Conservation (phyloP, 2,888 invertebrate species). For the Ganaspis brasiliensis region DNA sequence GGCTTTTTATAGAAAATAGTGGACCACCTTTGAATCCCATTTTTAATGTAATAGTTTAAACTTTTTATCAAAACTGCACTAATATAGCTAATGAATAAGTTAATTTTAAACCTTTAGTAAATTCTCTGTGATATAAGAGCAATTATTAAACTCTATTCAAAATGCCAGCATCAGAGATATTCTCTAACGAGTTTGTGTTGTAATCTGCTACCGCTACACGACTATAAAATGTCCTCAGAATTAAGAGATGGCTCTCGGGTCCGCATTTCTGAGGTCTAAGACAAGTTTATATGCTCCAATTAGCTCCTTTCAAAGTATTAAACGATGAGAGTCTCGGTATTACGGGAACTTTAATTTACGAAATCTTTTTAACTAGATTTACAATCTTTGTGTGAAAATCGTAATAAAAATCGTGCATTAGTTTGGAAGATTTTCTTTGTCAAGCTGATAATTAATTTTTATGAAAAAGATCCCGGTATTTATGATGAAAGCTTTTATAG, state of each 20-base stretch:
- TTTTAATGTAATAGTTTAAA: no score
- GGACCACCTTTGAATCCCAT: no score
- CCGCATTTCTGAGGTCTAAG: conserved; percentile 68
- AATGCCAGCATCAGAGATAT: conserved; percentile 72
- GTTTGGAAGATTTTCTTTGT: background rate
- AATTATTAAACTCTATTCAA: conserved; percentile 68
- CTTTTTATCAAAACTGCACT: no score
- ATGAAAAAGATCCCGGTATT: background rate
- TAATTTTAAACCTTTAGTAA: conserved; percentile 36
- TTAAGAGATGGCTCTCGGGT: conserved; percentile 65
- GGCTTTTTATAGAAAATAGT: no score
- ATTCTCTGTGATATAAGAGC: conserved; percentile 48
- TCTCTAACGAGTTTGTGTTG: conserved; percentile 72
- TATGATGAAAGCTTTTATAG: no score
- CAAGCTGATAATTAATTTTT: background rate
- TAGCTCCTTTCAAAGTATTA: conserved; percentile 74
- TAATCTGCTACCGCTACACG: conserved; percentile 59
- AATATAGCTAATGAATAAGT: conserved; percentile 42
- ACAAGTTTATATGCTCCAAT: conserved; percentile 76
- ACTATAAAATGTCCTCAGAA: conserved; percentile 67
- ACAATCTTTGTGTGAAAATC: background rate
- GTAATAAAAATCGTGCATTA: background rate
- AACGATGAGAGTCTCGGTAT: conserved; percentile 52
- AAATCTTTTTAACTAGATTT: conserved; percentile 8
- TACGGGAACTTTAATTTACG: conserved; percentile 31